Base-by-base conservation (phyloP, 2,797 vertebrate species). In the Esox masquinongy region DNA sequence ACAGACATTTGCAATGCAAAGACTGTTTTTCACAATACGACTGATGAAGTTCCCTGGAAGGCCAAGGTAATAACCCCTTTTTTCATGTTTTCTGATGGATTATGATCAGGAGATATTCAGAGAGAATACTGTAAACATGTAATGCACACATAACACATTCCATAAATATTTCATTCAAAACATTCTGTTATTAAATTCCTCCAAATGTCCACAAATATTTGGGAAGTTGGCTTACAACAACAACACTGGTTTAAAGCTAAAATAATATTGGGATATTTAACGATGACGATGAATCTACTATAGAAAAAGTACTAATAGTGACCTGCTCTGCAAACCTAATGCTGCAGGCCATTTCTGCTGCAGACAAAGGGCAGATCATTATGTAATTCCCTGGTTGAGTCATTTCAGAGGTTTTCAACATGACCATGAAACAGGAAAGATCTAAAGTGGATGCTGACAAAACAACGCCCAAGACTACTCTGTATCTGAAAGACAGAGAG, bases 321-420 rank as follows among this genome's bases (percentile, higher is more conserved):
- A 14, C 47, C 8, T 14, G 9, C 7, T 49, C 47, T 49, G 14
- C 47, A 9, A 49, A 12, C 47, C 74, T 75, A 17, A 73, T 80
- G 78, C 63, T 36, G 84, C 70, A 53, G 82, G 79, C 74, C 83
- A 73, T 74, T n/a, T 31, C 29, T 31, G 3, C 29, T 31, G 29
- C 29, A 31, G 29, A 31, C 29, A 72, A 82, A 56, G 83, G 80
- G 77, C 68, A 82, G 76, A 79, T 24, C 5, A 72, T 90, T 89
- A 88, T 81, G 79, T 75, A 90, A 91, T 78, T 76, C 76, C 77
- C 75, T 11, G 2, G 81, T 66, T 76, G 74, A 88, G 74, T 74
- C 53, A 79, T 84, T 83, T 74, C 67, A 53, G 43, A 49, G 6
- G 70, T 79, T 80, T 81, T 73, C 24, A 76, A 77, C 17, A 78